phyloP scores from a whole-genome alignment of 2,888 invertebrate species.

The Abscondita cerata region DNA sequence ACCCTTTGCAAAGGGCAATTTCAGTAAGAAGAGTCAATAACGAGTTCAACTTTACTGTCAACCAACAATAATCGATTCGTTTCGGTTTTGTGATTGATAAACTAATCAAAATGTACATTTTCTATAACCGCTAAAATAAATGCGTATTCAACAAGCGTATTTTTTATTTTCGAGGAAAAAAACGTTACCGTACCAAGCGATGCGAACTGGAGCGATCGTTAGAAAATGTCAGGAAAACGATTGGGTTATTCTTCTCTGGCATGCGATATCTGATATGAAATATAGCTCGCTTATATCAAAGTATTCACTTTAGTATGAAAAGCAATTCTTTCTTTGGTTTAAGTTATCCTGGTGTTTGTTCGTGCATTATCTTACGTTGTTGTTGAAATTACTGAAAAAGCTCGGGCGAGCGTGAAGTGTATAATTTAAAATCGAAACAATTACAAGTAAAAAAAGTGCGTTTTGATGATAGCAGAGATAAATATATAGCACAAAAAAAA shows the following conservation, averaged over 20 bases:
- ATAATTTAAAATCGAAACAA: too few species aligned
- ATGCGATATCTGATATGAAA: slow-evolving; percentile 51
- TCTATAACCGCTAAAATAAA: slow-evolving; percentile 12
- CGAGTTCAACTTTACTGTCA: slow-evolving; percentile 53
- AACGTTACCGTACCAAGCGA: slow-evolving; percentile 45
- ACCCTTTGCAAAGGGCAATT: slow-evolving; percentile 51
- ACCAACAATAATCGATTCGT: slow-evolving; percentile 48
- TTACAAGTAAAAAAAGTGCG: too few species aligned
- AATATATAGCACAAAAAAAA: too few species aligned
- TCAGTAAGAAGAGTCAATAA: slow-evolving; percentile 52
- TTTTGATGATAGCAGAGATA: too few species aligned
- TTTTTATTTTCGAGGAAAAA: slow-evolving; percentile 22
- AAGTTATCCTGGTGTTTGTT: background rate
- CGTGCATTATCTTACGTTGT: too few species aligned
- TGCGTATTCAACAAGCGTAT: slow-evolving; percentile 26
- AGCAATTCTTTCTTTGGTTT: slow-evolving; percentile 8
- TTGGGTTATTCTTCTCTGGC: slow-evolving; percentile 47
- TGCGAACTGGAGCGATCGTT: slow-evolving; percentile 45
- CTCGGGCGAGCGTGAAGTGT: too few species aligned
- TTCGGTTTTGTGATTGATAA: slow-evolving; percentile 18
- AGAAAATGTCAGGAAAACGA: slow-evolving; percentile 47
- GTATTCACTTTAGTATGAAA: slow-evolving; percentile 36
- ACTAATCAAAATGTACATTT: slow-evolving; percentile 17
- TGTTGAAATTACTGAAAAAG: too few species aligned
- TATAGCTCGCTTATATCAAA: slow-evolving; percentile 43